Conservation (phyloP, 2,797 vertebrate species). For the Sebastes minor region DNA sequence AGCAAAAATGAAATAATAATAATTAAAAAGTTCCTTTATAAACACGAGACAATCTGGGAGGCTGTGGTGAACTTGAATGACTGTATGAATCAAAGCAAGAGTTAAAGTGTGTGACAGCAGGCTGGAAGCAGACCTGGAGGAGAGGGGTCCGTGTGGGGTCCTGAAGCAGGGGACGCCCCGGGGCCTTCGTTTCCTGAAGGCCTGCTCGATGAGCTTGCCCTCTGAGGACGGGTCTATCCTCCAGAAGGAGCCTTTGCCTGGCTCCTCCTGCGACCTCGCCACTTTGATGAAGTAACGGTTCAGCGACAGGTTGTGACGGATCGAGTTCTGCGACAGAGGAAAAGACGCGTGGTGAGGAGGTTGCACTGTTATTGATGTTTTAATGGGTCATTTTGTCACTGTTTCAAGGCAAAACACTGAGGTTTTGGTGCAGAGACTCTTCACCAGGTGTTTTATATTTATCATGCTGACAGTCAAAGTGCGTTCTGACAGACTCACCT, state of each 20-base stretch:
- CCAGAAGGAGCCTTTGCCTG: slow-evolving; percentile 99
- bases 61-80: not conserved
- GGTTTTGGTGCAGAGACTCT: not conserved
- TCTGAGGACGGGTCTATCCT: slow-evolving; percentile 98
- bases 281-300: slow-evolving; percentile 99
- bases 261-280: slow-evolving; percentile 97
- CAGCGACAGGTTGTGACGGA: slow-evolving; percentile 98
- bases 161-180: slow-evolving; percentile 97
- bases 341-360: not conserved
- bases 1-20: too few relatives aligned
- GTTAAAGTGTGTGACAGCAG: not conserved
- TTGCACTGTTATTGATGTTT: not conserved
- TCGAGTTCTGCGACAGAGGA: slow-evolving; percentile 89
- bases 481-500: slow-evolving; percentile 79
- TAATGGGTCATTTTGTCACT: too few relatives aligned
- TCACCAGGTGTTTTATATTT: accelerated
- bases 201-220: slow-evolving; percentile 96
- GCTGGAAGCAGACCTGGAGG: slow-evolving; percentile 87
- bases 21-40: too few relatives aligned
- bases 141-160: slow-evolving; percentile 96
- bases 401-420: too few relatives aligned
- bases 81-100: not conserved
- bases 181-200: slow-evolving; percentile 97
- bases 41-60: not conserved
- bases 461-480: too few relatives aligned